These are phyloP conservation scores for Montipora capricornis DNA, from an alignment of 64 coral and sea anemone genomes.

Conservation along the genomic window DNA sequence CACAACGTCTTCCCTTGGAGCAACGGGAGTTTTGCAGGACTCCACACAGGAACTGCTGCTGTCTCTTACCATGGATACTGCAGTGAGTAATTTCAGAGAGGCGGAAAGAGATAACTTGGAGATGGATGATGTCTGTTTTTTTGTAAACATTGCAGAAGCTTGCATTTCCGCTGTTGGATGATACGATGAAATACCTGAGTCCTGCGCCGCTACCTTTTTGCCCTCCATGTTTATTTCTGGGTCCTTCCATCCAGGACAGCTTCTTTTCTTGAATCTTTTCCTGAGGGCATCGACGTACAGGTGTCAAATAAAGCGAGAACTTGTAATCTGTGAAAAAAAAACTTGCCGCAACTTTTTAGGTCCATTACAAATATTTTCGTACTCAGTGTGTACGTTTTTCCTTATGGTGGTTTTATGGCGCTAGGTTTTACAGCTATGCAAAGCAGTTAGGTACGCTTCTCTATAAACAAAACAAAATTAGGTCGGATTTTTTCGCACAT, in stretches of 20 bases:
- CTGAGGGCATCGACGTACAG: background rate
- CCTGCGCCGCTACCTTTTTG: background rate
- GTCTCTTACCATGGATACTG: background rate
- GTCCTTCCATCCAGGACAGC: background rate
- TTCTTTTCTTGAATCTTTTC: background rate
- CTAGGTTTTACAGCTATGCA: too few relatives aligned
- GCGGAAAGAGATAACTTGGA: background rate
- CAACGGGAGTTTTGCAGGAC: conserved; percentile 28
- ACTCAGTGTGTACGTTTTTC: too few relatives aligned
- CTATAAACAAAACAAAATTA: too few relatives aligned
- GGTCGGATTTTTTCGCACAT: too few relatives aligned
- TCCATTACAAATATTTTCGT: too few relatives aligned
- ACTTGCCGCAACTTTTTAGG: background rate
- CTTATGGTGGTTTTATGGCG: too few relatives aligned
- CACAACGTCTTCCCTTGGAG: background rate
- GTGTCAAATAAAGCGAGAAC: background rate
- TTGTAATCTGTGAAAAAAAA: background rate
- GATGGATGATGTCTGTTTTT: background rate
- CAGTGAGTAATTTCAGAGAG: too few relatives aligned
- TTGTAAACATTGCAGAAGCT: background rate
- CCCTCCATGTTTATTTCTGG: background rate
- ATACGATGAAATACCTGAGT: background rate
- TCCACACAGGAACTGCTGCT: background rate
- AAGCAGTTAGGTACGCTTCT: too few relatives aligned
- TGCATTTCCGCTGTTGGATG: too few relatives aligned